Percentiles rank a stretch among this genome's conserved stretches.
Conservation (phyloP, 2,888 invertebrate species). For the Zhuqinia jingwanae region DNA sequence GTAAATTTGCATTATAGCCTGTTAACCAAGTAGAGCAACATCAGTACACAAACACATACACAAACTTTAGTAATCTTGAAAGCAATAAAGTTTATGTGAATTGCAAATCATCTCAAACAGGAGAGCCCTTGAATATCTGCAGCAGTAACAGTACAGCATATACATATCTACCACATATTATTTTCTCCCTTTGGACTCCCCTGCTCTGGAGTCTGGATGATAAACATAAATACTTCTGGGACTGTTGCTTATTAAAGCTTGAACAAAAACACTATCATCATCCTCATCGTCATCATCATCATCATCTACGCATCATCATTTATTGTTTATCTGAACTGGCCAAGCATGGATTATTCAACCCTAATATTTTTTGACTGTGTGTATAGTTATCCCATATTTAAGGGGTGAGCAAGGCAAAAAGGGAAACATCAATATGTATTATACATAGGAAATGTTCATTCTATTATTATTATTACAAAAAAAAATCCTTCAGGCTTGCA, state of each 20-base stretch:
- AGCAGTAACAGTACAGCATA: neutral
- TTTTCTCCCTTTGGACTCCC: too few relatives aligned
- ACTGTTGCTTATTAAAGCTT: constrained; percentile 49
- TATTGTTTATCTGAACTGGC: constrained; percentile 10
- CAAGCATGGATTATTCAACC: constrained; percentile 41
- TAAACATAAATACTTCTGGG: constrained; percentile 38
- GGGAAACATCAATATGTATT: constrained; percentile 7
- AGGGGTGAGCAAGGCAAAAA: constrained; percentile 16
- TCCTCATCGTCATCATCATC: too few relatives aligned
- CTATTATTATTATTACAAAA: neutral
- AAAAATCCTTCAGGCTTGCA: constrained; percentile 2
- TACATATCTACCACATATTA: neutral
- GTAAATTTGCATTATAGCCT: constrained; percentile 37
- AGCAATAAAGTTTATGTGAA: constrained; percentile 42
- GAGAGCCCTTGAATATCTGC: neutral
- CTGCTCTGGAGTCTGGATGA: neutral
- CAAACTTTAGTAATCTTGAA: constrained; percentile 34
- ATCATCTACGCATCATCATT: constrained; percentile 30
- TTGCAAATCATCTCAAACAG: constrained; percentile 33
- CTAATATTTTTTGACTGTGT: constrained; percentile 42
- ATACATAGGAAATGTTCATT: constrained; percentile 34
- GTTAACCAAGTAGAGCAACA: neutral
- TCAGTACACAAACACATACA: neutral
- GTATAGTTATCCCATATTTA: too few relatives aligned
- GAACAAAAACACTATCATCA: constrained; percentile 41